Evolutionary conservation across 2,888 invertebrate genomes (phyloP).

Genomic region (Ormia ochracea): DNA sequence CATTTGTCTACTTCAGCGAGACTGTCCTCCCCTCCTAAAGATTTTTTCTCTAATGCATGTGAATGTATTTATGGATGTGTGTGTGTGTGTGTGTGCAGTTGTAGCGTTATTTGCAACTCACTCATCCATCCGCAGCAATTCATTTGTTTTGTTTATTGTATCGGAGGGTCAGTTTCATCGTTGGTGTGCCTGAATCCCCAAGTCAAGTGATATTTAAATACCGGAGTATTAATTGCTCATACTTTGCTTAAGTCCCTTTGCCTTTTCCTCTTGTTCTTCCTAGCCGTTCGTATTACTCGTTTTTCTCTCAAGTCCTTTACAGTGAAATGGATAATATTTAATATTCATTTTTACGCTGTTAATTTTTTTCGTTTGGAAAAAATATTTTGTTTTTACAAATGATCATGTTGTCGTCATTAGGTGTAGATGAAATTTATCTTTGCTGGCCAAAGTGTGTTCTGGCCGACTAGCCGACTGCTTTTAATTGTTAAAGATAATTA

Average conservation of each 20-base stretch:
- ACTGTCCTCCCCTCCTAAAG: conserved; percentile 44
- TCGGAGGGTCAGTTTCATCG: neutral
- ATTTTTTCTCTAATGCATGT: neutral
- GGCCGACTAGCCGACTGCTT: conserved; percentile 1
- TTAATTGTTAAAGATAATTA: conserved; percentile 54
- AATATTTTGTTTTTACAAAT: conserved; percentile 48
- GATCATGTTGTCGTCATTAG: conserved; percentile 63
- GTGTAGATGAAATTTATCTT: conserved; percentile 63
- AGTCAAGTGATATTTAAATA: conserved; percentile 74
- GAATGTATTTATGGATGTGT: neutral
- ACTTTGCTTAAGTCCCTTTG: conserved; percentile 44
- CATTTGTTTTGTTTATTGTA: conserved; percentile 10
- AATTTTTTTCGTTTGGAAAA: neutral
- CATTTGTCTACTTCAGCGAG: conserved; percentile 68
- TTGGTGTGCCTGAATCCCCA: conserved; percentile 1
- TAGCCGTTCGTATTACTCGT: conserved; percentile 43
- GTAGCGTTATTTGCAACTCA: conserved; percentile 42
- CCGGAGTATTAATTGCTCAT: conserved; percentile 71
- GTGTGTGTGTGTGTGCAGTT: neutral
- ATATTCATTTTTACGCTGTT: conserved; percentile 49
- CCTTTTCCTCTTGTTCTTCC: neutral
- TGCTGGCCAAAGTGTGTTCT: neutral
- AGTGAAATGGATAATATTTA: conserved; percentile 15
- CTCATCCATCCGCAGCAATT: conserved; percentile 30
- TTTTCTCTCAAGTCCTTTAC: neutral